A percentile compares a stretch with the other conserved stretches of the same genome.
Conservation (phyloP, 2,797 vertebrate species). For the Premnoplex brunnescens region DNA sequence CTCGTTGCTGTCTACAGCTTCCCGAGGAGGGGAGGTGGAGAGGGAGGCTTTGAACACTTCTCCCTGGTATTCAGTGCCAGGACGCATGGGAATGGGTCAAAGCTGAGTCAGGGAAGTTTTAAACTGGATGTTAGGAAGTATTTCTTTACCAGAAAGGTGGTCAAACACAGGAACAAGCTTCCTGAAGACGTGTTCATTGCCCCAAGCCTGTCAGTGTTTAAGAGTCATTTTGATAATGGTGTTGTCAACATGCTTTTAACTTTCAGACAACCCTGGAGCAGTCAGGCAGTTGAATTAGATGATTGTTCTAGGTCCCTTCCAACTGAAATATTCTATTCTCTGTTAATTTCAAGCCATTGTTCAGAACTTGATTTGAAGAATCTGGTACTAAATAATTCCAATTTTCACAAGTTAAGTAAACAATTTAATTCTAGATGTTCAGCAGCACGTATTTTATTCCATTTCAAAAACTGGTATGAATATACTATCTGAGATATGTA, state of each 20-base stretch:
- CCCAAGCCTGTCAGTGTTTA: neutral
- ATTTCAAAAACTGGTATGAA: neutral
- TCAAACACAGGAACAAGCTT: neutral
- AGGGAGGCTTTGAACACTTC: neutral
- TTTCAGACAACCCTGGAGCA: neutral
- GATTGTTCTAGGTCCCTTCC: neutral
- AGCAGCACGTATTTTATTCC: neutral
- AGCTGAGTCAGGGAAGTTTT: fast-evolving
- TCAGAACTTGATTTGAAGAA: neutral
- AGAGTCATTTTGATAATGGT: neutral
- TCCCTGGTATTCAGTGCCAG: neutral
- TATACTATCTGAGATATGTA: neutral
- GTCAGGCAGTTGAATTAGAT: neutral
- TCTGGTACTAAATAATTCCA: neutral
- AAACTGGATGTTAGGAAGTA: neutral
- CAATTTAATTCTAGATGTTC: neutral
- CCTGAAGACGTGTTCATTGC: neutral
- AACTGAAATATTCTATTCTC: neutral
- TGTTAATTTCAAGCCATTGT: neutral
- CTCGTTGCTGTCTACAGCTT: neutral
- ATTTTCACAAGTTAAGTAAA: neutral
- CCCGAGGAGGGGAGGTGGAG: neutral
- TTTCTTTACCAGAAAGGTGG: neutral
- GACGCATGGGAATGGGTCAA: neutral
- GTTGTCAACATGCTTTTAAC: neutral